Evolutionary conservation across 2,113 vertebrate genomes (phyloP).

Genomic region (Alces alces): DNA sequence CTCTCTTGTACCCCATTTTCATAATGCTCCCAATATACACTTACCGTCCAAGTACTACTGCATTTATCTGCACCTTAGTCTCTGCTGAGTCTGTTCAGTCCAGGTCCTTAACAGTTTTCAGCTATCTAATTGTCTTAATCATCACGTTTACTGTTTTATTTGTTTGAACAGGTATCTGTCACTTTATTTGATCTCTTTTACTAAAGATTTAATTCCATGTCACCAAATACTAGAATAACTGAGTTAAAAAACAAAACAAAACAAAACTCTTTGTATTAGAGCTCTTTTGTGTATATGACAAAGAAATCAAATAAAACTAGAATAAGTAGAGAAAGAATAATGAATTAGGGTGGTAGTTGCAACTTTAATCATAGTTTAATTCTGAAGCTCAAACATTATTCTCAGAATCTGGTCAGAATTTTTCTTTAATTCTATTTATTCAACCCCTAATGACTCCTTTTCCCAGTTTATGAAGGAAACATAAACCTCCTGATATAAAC

Average conservation of each 20-base stretch:
- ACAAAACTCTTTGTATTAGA: background rate
- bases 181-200: background rate
- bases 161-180: background rate
- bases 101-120: background rate
- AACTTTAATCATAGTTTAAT: background rate
- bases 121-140: background rate
- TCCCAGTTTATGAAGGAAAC: background rate
- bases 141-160: background rate
- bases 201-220: background rate
- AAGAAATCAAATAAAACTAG: background rate
- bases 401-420: background rate
- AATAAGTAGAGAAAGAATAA: background rate
- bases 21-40: background rate
- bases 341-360: background rate
- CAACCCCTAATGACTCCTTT: background rate
- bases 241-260: background rate
- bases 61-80: background rate
- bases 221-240: background rate
- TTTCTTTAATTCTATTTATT: background rate
- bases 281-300: background rate
- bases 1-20: background rate
- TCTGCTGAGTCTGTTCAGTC: background rate
- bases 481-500: background rate
- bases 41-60: background rate
- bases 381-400: background rate